Evolutionary conservation across 2,888 invertebrate species (phyloP), one percentile per base, ranked within the genome.

Genomic region (Agrochola lota): DNA sequence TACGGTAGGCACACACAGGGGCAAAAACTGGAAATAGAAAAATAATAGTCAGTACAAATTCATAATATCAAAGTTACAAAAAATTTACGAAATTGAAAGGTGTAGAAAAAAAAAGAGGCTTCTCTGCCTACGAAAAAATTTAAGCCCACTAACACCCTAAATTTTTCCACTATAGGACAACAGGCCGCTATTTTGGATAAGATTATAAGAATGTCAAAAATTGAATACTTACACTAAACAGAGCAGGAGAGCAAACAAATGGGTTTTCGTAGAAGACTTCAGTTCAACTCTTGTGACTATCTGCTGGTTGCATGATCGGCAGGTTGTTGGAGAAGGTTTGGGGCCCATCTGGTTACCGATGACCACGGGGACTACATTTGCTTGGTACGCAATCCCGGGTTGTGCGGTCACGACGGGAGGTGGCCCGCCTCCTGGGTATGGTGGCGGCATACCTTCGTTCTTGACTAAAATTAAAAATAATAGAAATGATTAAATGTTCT

Each of bases 1-100:
- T 97, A 97, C 0, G 97, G 97, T 17, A 97, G 76, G 75, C 96
- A 96, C 9, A 95, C 96, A 78, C 97, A 97, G 0, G 97, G 97
- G 97, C 97, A 97, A 86, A 95, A 96, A 66, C 97, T 97, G 91
- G 70, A 93, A 93, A 76, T 12, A 20, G 7, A 59, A 66, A 62
- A 67, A 52, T 26, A 40, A 35, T n/a, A 5, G 7, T 52, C 30
- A 69, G 20, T 12, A 23, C 9, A 8, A 35, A 70, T 17, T 8
- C 8, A 8, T 52, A 20, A 30, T 52, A 52, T 7, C 26, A 49
- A 20, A n/a, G 6, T 9, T 11, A 17, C 9, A 12, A 35, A 26
- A 43, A 43, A 20, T 7, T 0, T 7, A 57, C 85, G 84, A 73
- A 84, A 81, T 2, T n/a, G n/a, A 30, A 30, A 62, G 9, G 2